phyloP scores from a whole-genome alignment of 2,888 invertebrate genomes.

The Sicus ferrugineus region DNA sequence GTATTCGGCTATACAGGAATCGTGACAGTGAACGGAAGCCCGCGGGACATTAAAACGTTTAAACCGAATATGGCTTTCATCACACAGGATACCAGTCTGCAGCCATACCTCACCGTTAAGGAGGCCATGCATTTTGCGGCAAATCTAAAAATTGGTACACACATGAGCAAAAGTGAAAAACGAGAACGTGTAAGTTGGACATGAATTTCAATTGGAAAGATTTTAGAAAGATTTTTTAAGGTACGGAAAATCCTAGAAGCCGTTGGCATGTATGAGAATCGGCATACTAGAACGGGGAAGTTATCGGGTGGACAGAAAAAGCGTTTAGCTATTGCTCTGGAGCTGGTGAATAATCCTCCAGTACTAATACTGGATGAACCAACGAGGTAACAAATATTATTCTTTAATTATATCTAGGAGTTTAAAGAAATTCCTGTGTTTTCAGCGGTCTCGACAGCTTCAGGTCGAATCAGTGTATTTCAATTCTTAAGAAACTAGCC shows the following conservation, averaged over 20 bases:
- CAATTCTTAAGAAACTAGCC: constrained; percentile 81
- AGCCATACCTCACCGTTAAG: constrained; percentile 81
- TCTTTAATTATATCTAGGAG: background rate
- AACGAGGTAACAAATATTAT: constrained; percentile 74
- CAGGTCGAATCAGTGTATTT: constrained; percentile 83
- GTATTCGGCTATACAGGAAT: constrained; percentile 69
- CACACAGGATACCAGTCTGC: constrained; percentile 85
- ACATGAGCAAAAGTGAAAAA: constrained; percentile 71
- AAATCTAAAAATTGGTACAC: constrained; percentile 81
- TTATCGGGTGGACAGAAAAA: constrained; percentile 92
- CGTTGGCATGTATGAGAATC: constrained; percentile 74
- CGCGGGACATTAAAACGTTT: constrained; percentile 73
- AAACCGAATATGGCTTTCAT: constrained; percentile 86
- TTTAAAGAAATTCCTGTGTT: background rate
- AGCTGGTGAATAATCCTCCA: constrained; percentile 90
- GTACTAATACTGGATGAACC: constrained; percentile 95
- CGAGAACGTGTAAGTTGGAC: constrained; percentile 69
- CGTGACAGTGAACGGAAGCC: constrained; percentile 76
- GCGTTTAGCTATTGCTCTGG: constrained; percentile 87
- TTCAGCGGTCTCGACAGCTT: constrained; percentile 84
- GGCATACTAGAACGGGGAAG: constrained; percentile 73
- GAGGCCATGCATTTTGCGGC: constrained; percentile 89
- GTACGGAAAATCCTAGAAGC: constrained; percentile 81
- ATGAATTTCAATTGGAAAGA: background rate
- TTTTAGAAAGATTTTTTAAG: constrained; percentile 68